These are phyloP conservation scores for Epicauta chinensis DNA, from an alignment of 1,140 invertebrate species.

Conservation along the genomic window DNA sequence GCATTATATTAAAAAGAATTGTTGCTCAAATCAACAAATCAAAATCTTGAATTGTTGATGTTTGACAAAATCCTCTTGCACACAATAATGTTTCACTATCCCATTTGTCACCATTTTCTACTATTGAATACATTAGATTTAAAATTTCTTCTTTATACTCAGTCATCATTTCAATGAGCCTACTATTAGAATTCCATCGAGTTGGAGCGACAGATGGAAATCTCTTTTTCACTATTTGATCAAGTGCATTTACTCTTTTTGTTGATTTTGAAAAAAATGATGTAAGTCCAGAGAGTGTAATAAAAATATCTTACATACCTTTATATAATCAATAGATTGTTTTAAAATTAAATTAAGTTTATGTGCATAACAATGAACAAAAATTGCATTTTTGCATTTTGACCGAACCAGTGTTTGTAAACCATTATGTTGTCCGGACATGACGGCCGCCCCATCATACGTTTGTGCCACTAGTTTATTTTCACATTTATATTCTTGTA, in stretches of 20 bases:
- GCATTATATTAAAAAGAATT: no score
- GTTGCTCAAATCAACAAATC: no score
- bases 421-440: constrained; percentile 31
- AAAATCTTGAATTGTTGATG: no score
- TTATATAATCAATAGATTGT: constrained; percentile 24
- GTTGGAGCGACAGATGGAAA: neutral
- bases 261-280: constrained; percentile 12
- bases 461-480: constrained; percentile 37
- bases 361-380: constrained; percentile 37
- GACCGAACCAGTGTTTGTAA: constrained; percentile 29
- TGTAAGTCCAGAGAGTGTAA: constrained; percentile 1
- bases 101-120: no score
- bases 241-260: neutral
- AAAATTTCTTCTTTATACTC: no score
- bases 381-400: constrained; percentile 29
- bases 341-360: constrained; percentile 35
- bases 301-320: constrained; percentile 29
- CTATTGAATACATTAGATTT: no score
- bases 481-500: constrained; percentile 18
- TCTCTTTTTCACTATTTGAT: neutral
- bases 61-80: no score
- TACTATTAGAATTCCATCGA: constrained; percentile 12
- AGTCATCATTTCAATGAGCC: no score
- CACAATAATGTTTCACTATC: no score
- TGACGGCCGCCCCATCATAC: constrained; percentile 34